phyloP scores from a whole-genome alignment of 2,888 invertebrate species.

The Calameuta idolon region DNA sequence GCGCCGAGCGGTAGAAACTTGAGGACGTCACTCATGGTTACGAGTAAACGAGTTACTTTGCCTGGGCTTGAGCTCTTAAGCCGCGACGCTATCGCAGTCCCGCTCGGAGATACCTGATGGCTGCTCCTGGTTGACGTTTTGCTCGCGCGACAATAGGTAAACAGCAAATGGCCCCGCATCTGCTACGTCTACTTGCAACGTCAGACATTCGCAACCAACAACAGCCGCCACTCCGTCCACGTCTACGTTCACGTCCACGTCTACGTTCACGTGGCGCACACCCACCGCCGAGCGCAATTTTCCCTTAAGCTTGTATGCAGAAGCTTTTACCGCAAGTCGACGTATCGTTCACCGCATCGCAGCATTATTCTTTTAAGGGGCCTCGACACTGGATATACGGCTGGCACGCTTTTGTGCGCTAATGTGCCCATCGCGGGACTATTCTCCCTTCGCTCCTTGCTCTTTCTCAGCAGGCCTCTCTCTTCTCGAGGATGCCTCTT shows the following conservation, averaged over 20 bases:
- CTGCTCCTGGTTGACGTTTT: neutral
- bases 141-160: constrained; percentile 13
- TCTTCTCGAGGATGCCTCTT: neutral
- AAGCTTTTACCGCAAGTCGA: constrained; percentile 23
- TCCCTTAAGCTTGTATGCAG: constrained; percentile 11
- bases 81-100: constrained; percentile 12
- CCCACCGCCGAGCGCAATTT: constrained; percentile 16
- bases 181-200: constrained; percentile 1
- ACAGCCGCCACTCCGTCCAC: neutral
- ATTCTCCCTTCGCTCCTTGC: neutral
- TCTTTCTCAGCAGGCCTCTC: neutral
- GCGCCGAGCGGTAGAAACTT: constrained; percentile 5
- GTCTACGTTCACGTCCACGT: neutral
- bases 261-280: constrained; percentile 8
- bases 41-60: constrained; percentile 2
- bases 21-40: constrained; percentile 16
- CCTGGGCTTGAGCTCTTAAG: neutral
- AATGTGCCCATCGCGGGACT: constrained; percentile 13
- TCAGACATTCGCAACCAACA: neutral
- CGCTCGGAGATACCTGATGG: neutral
- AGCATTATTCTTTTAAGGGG: constrained; percentile 26
- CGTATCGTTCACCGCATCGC: neutral
- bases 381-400: constrained; percentile 16
- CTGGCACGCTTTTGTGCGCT: constrained; percentile 17
- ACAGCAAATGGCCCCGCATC: constrained; percentile 12